A percentile compares a stretch with the other conserved stretches of the same genome.
These are phyloP conservation scores for Congeria kusceri DNA, from an alignment of 2,888 invertebrate species.

Conservation along the genomic window DNA sequence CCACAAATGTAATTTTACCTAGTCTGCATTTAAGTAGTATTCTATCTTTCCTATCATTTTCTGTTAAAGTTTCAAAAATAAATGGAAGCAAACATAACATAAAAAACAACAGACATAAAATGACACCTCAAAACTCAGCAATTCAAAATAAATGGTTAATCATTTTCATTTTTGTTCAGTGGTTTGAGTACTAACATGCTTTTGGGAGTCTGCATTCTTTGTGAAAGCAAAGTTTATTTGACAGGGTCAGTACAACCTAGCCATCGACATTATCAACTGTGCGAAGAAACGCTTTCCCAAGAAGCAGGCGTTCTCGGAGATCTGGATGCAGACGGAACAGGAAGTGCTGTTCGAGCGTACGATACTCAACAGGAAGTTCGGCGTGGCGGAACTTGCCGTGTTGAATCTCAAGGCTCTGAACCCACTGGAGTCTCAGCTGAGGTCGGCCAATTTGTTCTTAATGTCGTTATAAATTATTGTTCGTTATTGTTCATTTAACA, in stretches of 20 bases:
- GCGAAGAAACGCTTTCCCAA: slow-evolving; percentile 89
- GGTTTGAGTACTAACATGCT: too few relatives aligned
- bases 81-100: too few relatives aligned
- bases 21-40: too few relatives aligned
- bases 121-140: too few relatives aligned
- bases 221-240: slow-evolving; percentile 26
- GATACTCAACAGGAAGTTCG: slow-evolving; percentile 88
- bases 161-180: too few relatives aligned
- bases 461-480: not conserved
- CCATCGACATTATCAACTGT: slow-evolving; percentile 88
- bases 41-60: too few relatives aligned
- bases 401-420: slow-evolving; percentile 90
- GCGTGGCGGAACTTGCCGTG: slow-evolving; percentile 90
- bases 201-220: not conserved
- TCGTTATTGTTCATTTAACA: not conserved
- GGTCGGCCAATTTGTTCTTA: slow-evolving; percentile 62
- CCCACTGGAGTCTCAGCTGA: slow-evolving; percentile 88
- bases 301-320: slow-evolving; percentile 88
- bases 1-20: too few relatives aligned
- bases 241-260: slow-evolving; percentile 88
- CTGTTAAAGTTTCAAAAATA: too few relatives aligned
- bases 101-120: too few relatives aligned
- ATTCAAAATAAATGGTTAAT: too few relatives aligned
- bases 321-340: slow-evolving; percentile 89
- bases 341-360: slow-evolving; percentile 81